Evolutionary conservation across 2,113 vertebrate genomes (phyloP), one percentile per base, ranked within the genome.

Genomic region (Spea bombifrons): DNA sequence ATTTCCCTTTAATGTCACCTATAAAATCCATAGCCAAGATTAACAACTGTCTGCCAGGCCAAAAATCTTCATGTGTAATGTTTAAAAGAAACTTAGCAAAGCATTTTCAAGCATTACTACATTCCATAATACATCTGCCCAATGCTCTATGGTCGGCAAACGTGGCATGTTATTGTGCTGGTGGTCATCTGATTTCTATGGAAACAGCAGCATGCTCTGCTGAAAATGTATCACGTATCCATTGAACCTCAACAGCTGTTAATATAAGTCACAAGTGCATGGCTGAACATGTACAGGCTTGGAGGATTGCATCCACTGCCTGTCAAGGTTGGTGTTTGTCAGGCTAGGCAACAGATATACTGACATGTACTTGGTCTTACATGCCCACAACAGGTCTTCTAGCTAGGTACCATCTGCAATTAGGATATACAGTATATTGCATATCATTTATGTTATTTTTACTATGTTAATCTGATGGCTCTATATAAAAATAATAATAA

Each of bases 191-290:
- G 12, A 68, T 68, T 76, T 44, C 75, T 59, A 47, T 68, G 4
- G n/a, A 76, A 76, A 47, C 50, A 57, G 64, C 75, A 59, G 65
- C 10, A 13, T 76, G 75, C 52, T 65, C 16, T 76, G 65, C 75
- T 49, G 53, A 71, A 52, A 71, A 53, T 52, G 52, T 9, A 49
- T 52, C 69, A 71, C 50, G 48, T 43, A 53, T 9, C 17, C 49
- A 43, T 16, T 76, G 44, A 61, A 69, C 75, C 66, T 71, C 46
- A 47, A 4, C 53, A 69, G 53, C 75, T 77, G 66, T 49, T 77
- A 77, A 71, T 77, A 70, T 15, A 70, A 63, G 53, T 59, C 52
- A 61, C 44, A 70, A 70, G n/a, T 49, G 2, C 55, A 63, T 70
- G 59, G 66, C 10, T 45, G 66, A 77, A 70, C 66, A 59, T 57